Base-by-base conservation (phyloP, 2,797 vertebrate genomes). In the Enteromius afrohamiltoni region DNA sequence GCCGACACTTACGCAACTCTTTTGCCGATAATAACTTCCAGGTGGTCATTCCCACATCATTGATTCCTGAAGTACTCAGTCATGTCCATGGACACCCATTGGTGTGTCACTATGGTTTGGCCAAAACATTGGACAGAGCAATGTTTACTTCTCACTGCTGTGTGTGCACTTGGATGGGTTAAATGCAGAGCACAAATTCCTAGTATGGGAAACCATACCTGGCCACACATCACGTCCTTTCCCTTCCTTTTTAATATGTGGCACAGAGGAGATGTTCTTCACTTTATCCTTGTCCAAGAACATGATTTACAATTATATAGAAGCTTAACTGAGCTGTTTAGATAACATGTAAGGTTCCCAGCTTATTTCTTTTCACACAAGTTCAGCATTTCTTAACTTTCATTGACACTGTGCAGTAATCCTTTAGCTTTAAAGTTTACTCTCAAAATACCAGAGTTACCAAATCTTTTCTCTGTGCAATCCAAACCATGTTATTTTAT, bases 71-170 rank as follows among this genome's bases (percentile, higher is more conserved):
- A 45, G 40, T 42, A 5, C 67, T 3, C 8, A 31, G 17, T 2
- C 11, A 42, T 29, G 7, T 80, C 3, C 83, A 85, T 74, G 17
- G 74, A n/a, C 64, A 77, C 16, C 65, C 65, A n/a, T 34, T 34
- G 58, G 64, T 69, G 23, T 55, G 55, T 49, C 83, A 79, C 13
- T 79, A 71, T 79, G 76, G 14, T 14, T 8, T 49, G 16, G 42
- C 42, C 42, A 45, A 49, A 74, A 75, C 69, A 10, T 14, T 75
- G 42, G 83, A 85, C 45, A 76, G 60, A 42, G 60, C 62, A 9
- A 16, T 42, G 2, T 81, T n/a, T 81, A 76, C 51, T 31, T 31
- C 31, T 31, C 31, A 31, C 31, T 31, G 31, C 31, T 31, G 31
- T 31, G 31, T 31, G 31, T 31, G 31, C 2, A 34, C 31, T 34